Evolutionary conservation across 2,797 vertebrate genomes (phyloP), one percentile per base, ranked within the genome.

Genomic region (Eleutherodactylus coqui): DNA sequence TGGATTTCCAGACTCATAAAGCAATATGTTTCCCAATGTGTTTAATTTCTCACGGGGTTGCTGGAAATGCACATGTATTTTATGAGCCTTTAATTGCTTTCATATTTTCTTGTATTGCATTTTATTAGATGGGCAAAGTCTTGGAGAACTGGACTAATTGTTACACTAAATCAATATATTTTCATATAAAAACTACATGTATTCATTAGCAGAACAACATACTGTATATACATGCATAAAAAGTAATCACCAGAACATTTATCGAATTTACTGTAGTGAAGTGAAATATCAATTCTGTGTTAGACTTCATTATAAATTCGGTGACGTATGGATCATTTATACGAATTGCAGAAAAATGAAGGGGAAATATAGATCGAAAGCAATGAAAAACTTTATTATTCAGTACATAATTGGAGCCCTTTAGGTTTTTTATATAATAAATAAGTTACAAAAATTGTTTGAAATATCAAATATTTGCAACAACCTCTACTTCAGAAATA

Each of bases 11-110:
- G 78, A 58, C 36, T 41, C 29, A 27, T 78, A 58, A 77, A 86
- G 80, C 62, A 82, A 70, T 83, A 69, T 36, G 51, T 72, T 83
- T 78, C 45, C 78, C 80, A 83, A 79, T 29, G 17, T 60, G 19
- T 86, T 77, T 82, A 69, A 86, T 62, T 86, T 76, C 45, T 82
- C 58, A 43, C 36, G 70, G 58, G 79, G 70, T 55, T 53, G 11
- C 58, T 86, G 38, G 55, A 67, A 67, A 69, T 43, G 43, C 32
- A 82, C 19, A 67, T 67, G 41, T 75, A 73, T 32, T 80, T 85
- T 62, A 73, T 85, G 32, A 10, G 27, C 10, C 4, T 53, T 75
- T 86, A 81, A 86, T 64, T 75, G 70, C 67, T 86, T 81, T 75
- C 55, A 79, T 79, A 72, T 79, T 85, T 43, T 78, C 47, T 80